A percentile compares a stretch with the other conserved stretches of the same genome.
phyloP scores from a whole-genome alignment of 2,113 vertebrate species.

The Phasianus colchicus region DNA sequence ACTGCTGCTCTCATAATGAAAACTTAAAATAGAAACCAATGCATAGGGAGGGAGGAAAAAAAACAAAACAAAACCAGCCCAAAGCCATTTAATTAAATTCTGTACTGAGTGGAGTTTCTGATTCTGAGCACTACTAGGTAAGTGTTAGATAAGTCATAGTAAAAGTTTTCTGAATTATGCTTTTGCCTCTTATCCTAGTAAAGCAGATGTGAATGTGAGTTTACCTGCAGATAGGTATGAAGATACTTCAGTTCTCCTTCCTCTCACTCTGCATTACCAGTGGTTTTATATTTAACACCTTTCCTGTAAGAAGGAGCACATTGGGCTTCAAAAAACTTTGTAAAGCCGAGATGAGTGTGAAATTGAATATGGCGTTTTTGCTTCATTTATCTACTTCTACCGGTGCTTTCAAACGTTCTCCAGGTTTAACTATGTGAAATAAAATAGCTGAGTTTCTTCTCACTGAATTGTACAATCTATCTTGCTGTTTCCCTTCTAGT shows the following conservation, averaged over 20 bases:
- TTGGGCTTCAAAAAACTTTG: not conserved
- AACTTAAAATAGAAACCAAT: not conserved
- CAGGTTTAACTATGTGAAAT: not conserved
- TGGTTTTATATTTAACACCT: slow-evolving; percentile 2
- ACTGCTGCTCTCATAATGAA: not conserved
- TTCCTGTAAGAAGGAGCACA: not conserved
- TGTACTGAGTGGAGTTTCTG: not conserved
- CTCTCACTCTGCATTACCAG: not conserved
- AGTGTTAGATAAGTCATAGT: not conserved
- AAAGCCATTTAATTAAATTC: not conserved
- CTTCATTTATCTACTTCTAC: not conserved
- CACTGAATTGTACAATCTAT: not conserved
- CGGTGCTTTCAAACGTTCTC: not conserved
- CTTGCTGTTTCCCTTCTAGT: not conserved
- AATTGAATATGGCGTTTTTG: not conserved
- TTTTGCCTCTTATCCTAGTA: not conserved
- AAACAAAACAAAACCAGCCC: too few species aligned
- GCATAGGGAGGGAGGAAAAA: not conserved
- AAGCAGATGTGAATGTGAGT: not conserved
- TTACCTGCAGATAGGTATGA: not conserved
- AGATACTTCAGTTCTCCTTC: not conserved
- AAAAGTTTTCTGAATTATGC: not conserved
- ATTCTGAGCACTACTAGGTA: not conserved
- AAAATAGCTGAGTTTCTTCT: not conserved
- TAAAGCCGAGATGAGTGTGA: not conserved